Percentiles rank a stretch among this genome's conserved stretches.
Conservation (phyloP, 2,113 vertebrate species). For the Chascanopsetta lugubris region DNA sequence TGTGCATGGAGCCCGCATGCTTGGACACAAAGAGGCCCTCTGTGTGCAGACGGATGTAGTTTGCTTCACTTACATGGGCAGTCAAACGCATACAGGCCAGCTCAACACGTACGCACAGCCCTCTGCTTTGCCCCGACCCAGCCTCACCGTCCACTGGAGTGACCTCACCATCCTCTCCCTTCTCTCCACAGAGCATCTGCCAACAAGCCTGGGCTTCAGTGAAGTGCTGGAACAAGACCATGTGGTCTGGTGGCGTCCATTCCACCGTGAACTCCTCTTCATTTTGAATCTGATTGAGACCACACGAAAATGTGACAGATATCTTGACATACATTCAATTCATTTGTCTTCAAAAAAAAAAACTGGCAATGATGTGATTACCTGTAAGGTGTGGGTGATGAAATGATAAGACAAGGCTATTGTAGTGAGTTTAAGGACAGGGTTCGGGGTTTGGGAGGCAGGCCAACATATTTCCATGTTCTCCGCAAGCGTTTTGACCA, state of each 20-base stretch:
- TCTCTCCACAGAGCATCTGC: conserved; percentile 56
- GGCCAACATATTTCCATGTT: conserved; percentile 91
- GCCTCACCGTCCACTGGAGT: background rate
- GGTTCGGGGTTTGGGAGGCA: conserved; percentile 81
- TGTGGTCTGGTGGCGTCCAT: conserved; percentile 93
- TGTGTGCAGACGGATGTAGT: conserved; percentile 85
- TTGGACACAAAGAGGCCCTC: conserved; percentile 83
- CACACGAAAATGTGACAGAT: background rate
- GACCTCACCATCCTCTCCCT: conserved; percentile 11
- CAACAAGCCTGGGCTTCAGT: conserved; percentile 84
- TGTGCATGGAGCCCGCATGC: conserved; percentile 75
- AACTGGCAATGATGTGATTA: conserved; percentile 53
- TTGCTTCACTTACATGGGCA: conserved; percentile 86
- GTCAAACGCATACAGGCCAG: conserved; percentile 84
- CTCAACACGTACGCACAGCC: conserved; percentile 82
- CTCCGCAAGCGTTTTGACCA: conserved; percentile 87
- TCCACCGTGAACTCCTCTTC: conserved; percentile 84
- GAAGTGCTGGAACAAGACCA: conserved; percentile 92
- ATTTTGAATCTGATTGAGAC: conserved; percentile 83
- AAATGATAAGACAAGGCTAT: conserved; percentile 85
- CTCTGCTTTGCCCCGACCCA: conserved; percentile 19
- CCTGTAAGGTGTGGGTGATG: conserved; percentile 89
- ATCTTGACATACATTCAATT: background rate
- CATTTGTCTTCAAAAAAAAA: background rate
- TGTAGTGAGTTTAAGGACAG: conserved; percentile 82